phyloP scores from a whole-genome alignment of 1,140 invertebrate genomes.

The Aphaenogaster ashmeadi region DNA sequence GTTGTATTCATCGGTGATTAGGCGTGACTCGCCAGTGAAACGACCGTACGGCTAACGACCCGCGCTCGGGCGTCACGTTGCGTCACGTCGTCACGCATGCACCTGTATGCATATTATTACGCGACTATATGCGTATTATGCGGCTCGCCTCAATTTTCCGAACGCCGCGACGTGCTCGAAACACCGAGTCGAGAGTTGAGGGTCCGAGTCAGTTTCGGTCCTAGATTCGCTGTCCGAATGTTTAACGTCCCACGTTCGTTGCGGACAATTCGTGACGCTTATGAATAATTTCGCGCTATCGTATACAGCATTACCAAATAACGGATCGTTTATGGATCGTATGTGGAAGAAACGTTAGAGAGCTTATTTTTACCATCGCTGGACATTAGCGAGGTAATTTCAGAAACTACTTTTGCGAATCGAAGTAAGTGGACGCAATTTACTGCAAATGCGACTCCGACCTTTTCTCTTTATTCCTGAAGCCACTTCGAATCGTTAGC shows the following conservation, averaged over 20 bases:
- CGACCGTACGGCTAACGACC: slow-evolving; percentile 78
- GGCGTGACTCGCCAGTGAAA: slow-evolving; percentile 74
- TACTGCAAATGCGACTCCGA: neutral
- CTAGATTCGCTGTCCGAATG: slow-evolving; percentile 31
- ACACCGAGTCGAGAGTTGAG: neutral
- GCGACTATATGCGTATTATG: slow-evolving; percentile 44
- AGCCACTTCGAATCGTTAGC: neutral
- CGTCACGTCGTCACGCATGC: slow-evolving; percentile 66
- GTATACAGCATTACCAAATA: no score
- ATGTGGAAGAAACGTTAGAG: neutral
- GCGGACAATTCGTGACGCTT: slow-evolving; percentile 17
- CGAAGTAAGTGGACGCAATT: slow-evolving; percentile 28
- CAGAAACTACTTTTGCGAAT: slow-evolving; percentile 26
- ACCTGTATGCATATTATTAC: slow-evolving; percentile 75
- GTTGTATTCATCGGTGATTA: slow-evolving; percentile 81
- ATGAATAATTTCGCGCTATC: slow-evolving; percentile 8
- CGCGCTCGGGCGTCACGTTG: slow-evolving; percentile 66
- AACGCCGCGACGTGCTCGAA: slow-evolving; percentile 15
- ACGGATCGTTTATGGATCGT: neutral
- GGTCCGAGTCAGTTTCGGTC: neutral
- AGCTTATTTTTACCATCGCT: neutral
- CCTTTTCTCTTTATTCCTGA: neutral
- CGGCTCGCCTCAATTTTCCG: slow-evolving; percentile 57
- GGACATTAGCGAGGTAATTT: slow-evolving; percentile 14
- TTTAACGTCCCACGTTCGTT: slow-evolving; percentile 3